Evolutionary conservation across 2,888 invertebrate species (phyloP).

Genomic region (Cotesia congregata): DNA sequence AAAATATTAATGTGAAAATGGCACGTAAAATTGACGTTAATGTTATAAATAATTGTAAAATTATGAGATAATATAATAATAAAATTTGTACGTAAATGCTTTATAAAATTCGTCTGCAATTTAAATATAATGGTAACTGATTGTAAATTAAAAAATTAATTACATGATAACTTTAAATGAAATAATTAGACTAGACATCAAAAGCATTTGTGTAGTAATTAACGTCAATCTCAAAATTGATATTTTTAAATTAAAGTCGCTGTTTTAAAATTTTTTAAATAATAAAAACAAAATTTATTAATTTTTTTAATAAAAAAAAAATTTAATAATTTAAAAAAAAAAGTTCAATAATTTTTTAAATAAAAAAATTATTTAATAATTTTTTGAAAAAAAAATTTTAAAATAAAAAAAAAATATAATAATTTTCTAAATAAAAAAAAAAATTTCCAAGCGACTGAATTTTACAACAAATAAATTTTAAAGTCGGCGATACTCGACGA

Average conservation of each 20-base stretch:
- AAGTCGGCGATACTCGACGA: not conserved
- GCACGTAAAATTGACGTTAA: not conserved
- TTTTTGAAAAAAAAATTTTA: too few species aligned
- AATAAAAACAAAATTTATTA: constrained; percentile 27
- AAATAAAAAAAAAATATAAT: too few species aligned
- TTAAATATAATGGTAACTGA: not conserved
- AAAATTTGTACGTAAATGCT: not conserved
- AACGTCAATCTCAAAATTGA: constrained; percentile 14
- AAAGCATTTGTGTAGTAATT: constrained; percentile 38
- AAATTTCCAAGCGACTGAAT: too few species aligned
- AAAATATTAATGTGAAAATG: too few species aligned
- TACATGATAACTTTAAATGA: constrained; percentile 18
- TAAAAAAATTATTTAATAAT: too few species aligned
- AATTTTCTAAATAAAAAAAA: too few species aligned
- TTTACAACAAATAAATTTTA: too few species aligned
- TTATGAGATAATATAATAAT: not conserved
- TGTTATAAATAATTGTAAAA: not conserved
- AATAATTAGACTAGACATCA: constrained; percentile 45
- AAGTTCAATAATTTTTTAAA: too few species aligned
- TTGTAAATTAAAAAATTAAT: not conserved
- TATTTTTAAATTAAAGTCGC: not conserved
- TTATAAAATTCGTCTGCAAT: not conserved
- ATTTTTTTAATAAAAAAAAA: not conserved
- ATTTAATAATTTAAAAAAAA: too few species aligned
- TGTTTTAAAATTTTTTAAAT: not conserved